Conservation (phyloP, 2,888 invertebrate genomes). For the Torymus auratus region DNA sequence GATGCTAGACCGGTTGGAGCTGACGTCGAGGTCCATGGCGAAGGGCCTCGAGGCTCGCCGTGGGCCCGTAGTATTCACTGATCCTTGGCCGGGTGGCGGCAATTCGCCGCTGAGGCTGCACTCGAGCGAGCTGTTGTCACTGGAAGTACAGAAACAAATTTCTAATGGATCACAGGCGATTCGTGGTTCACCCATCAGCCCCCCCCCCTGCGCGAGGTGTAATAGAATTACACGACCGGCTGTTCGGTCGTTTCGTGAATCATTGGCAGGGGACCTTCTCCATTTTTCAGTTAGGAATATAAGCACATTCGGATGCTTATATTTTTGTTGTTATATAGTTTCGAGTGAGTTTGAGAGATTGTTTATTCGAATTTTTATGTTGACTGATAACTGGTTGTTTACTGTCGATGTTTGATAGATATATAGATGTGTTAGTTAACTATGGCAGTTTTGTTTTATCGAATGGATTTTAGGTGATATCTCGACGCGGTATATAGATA, state of each 20-base stretch:
- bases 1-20: conserved; percentile 80
- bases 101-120: conserved; percentile 78
- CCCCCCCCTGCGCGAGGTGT: conserved; percentile 19
- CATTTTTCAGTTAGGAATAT: conserved; percentile 54
- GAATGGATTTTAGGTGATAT: conserved; percentile 11
- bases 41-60: conserved; percentile 78
- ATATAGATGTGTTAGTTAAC: conserved; percentile 7
- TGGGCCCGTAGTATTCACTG: conserved; percentile 49
- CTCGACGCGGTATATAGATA: background rate
- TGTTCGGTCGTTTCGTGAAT: conserved; percentile 26
- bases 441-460: background rate
- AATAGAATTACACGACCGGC: background rate
- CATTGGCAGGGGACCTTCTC: conserved; percentile 57
- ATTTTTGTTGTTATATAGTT: no score
- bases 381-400: conserved; percentile 4
- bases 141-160: conserved; percentile 69
- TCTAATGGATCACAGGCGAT: conserved; percentile 58
- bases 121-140: conserved; percentile 80
- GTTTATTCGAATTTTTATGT: background rate
- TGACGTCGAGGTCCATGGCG: conserved; percentile 81
- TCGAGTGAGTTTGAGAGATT: no score
- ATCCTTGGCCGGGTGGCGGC: conserved; percentile 62
- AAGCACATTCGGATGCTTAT: no score
- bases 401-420: conserved; percentile 26
- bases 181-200: conserved; percentile 16